These are phyloP conservation scores for Carassius carassius DNA, from an alignment of 2,113 vertebrate species.

Conservation along the genomic window DNA sequence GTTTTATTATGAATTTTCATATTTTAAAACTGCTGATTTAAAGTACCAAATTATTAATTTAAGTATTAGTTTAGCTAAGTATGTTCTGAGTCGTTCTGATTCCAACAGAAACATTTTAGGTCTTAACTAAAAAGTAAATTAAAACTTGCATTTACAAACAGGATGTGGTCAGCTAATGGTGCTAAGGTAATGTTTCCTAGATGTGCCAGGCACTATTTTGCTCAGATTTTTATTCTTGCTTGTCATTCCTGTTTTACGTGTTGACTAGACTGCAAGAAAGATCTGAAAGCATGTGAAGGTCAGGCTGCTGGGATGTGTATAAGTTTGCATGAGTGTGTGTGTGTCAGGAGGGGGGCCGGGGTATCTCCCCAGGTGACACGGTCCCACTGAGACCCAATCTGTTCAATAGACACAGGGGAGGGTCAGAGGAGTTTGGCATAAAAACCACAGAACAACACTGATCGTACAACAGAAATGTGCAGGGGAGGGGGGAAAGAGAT, in stretches of 20 bases:
- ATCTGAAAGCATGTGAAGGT: constrained; percentile 46
- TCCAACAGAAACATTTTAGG: background rate
- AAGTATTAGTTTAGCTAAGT: too few relatives aligned
- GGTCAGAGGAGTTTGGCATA: constrained; percentile 50
- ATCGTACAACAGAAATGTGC: constrained; percentile 12
- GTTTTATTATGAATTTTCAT: too few relatives aligned
- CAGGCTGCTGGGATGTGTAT: constrained; percentile 41
- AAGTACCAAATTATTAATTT: too few relatives aligned
- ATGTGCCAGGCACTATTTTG: background rate
- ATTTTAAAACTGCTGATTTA: too few relatives aligned
- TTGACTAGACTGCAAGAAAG: background rate
- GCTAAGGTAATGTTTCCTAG: background rate
- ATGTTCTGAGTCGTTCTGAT: background rate
- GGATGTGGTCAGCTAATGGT: too few relatives aligned
- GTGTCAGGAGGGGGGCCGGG: constrained; percentile 59
- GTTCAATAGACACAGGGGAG: constrained; percentile 72
- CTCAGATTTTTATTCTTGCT: constrained; percentile 17
- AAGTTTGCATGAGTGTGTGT: constrained; percentile 40
- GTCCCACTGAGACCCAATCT: constrained; percentile 83
- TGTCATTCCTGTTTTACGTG: background rate
- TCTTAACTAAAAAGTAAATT: too few relatives aligned
- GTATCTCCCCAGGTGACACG: constrained; percentile 76
- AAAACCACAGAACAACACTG: constrained; percentile 9
- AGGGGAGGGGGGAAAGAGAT: background rate
- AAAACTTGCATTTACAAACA: background rate